phyloP scores from a whole-genome alignment of 2,797 vertebrate genomes.

The Chloroceryle amazona region DNA sequence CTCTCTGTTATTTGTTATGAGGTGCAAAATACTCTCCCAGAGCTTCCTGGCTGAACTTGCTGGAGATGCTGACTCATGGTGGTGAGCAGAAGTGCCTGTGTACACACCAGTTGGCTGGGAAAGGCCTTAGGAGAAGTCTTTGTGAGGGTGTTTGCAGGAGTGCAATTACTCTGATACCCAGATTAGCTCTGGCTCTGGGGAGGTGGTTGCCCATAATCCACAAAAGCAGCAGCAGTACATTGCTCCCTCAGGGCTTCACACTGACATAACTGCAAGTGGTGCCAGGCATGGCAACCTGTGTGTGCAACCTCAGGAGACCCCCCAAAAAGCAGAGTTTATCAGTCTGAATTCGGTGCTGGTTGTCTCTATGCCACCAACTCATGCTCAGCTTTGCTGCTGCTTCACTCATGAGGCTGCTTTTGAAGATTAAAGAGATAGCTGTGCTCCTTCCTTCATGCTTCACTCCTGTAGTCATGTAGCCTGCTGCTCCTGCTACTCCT shows the following conservation, averaged over 20 bases:
- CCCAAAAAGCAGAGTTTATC: not conserved
- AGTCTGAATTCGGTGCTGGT: not conserved
- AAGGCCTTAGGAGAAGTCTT: not conserved
- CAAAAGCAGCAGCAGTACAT: not conserved
- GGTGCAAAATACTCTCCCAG: not conserved
- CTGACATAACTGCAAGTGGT: not conserved
- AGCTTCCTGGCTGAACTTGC: not conserved
- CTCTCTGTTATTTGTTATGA: not conserved
- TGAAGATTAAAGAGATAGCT: not conserved
- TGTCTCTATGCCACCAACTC: accelerated
- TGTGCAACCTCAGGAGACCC: not conserved
- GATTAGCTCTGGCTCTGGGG: not conserved
- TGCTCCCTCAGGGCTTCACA: not conserved
- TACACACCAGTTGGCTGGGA: not conserved
- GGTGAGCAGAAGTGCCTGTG: not conserved
- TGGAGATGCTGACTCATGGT: not conserved
- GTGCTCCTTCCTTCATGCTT: not conserved
- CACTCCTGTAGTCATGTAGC: accelerated
- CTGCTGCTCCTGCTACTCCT: not conserved
- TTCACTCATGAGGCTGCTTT: not conserved
- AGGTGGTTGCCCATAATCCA: not conserved
- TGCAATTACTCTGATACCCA: not conserved
- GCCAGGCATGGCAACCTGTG: not conserved
- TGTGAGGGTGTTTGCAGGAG: not conserved
- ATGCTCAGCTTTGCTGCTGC: not conserved